Evolutionary conservation across 2,888 invertebrate species (phyloP).

Genomic region (Lacanobia wlatinum): DNA sequence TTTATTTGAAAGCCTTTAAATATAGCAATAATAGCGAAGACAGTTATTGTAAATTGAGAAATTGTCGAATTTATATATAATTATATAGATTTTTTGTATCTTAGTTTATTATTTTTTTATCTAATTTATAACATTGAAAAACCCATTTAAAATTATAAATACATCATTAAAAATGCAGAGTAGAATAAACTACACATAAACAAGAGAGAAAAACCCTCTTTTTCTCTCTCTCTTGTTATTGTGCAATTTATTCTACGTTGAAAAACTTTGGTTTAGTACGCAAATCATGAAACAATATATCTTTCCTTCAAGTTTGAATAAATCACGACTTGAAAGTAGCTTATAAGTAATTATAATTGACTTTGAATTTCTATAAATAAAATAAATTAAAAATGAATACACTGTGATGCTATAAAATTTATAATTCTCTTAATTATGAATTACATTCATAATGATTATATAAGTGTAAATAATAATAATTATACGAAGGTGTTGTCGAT

Average conservation of each 20-base stretch:
- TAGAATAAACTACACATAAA: too few relatives aligned
- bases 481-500: conserved; percentile 61
- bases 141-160: neutral
- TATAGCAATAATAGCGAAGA: neutral
- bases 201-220: too few relatives aligned
- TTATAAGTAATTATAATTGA: conserved; percentile 52
- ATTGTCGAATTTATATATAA: neutral
- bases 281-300: conserved; percentile 3
- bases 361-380: conserved; percentile 61
- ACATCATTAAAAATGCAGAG: too few relatives aligned
- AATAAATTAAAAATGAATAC: conserved; percentile 79
- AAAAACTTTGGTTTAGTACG: too few relatives aligned
- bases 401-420: conserved; percentile 89
- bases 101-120: neutral
- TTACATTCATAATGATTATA: conserved; percentile 64
- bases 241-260: too few relatives aligned
- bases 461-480: conserved; percentile 64
- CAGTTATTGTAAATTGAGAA: neutral
- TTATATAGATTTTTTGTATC: too few relatives aligned
- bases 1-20: neutral
- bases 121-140: neutral
- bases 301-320: conserved; percentile 26
- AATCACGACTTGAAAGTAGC: conserved; percentile 54
- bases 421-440: conserved; percentile 69
- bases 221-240: too few relatives aligned